Evolutionary conservation across 2,888 invertebrate species (phyloP).

Genomic region (Euzophera pinguis): DNA sequence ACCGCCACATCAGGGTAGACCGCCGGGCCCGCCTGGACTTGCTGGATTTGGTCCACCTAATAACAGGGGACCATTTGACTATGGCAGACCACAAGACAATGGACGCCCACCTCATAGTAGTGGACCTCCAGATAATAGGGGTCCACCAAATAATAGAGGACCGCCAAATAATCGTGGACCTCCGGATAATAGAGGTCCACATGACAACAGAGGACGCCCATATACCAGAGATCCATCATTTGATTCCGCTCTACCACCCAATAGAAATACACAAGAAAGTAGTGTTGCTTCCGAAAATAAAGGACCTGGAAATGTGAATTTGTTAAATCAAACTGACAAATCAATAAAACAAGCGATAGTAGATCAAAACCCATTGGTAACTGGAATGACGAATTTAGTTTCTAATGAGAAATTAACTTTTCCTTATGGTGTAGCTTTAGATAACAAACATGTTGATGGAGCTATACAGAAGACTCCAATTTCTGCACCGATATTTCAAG

Average conservation of each 20-base stretch:
- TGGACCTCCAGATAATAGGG: slow-evolving; percentile 10
- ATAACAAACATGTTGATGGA: not conserved
- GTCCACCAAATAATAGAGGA: slow-evolving; percentile 4
- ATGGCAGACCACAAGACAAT: not conserved
- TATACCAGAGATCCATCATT: slow-evolving; percentile 12
- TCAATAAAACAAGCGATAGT: not conserved
- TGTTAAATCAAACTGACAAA: not conserved
- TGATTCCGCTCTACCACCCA: slow-evolving; percentile 1
- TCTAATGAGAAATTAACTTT: not conserved
- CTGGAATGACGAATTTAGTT: too few relatives aligned
- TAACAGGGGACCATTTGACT: slow-evolving; percentile 11
- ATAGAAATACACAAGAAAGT: not conserved
- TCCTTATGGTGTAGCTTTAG: not conserved
- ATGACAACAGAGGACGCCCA: slow-evolving; percentile 11
- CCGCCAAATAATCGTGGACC: slow-evolving; percentile 14
- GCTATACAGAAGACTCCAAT: slow-evolving; percentile 11
- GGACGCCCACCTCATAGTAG: slow-evolving; percentile 13
- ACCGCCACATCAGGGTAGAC: slow-evolving; percentile 12
- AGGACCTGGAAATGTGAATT: not conserved
- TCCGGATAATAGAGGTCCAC: not conserved
- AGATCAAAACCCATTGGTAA: too few relatives aligned
- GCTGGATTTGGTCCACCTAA: slow-evolving; percentile 17
- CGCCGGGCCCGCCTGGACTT: slow-evolving; percentile 18
- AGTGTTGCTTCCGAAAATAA: not conserved
- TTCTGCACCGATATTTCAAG: slow-evolving; percentile 35